phyloP scores from a whole-genome alignment of 2,113 vertebrate species.

The Loxodonta africana region DNA sequence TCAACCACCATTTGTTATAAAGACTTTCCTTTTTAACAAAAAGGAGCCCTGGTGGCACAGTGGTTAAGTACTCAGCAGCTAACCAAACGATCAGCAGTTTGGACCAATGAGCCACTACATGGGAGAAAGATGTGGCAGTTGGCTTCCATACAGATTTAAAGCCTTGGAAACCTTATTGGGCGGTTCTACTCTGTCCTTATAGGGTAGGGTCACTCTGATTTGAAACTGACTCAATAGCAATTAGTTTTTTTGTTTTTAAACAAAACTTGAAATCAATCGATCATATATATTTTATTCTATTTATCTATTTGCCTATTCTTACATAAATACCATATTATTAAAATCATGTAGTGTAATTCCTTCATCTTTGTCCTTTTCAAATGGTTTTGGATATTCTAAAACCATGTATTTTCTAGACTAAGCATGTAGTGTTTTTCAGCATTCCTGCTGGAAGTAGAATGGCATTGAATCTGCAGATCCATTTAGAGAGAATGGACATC shows the following conservation, averaged over 20 bases:
- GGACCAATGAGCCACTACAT: too few species aligned
- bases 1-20: not conserved
- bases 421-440: conserved; percentile 5
- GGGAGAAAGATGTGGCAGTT: too few species aligned
- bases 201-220: too few species aligned
- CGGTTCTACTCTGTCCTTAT: too few species aligned
- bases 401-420: conserved; percentile 3
- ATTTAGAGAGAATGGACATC: not conserved
- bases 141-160: too few species aligned
- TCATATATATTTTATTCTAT: not conserved
- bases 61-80: too few species aligned
- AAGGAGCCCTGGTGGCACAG: not conserved
- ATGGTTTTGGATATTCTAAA: conserved; percentile 37
- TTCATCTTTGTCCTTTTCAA: conserved; percentile 37
- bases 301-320: not conserved
- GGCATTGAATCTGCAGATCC: not conserved
- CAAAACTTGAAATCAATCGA: not conserved
- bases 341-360: not conserved
- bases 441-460: not conserved
- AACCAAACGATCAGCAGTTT: too few species aligned
- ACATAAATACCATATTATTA: not conserved
- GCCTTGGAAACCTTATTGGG: too few species aligned
- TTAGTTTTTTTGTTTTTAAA: not conserved
- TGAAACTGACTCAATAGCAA: too few species aligned
- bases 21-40: conserved; percentile 11